Percentiles rank a stretch among this genome's conserved stretches.
phyloP scores from a whole-genome alignment of 2,888 invertebrate species.

The Vanessa cardui region DNA sequence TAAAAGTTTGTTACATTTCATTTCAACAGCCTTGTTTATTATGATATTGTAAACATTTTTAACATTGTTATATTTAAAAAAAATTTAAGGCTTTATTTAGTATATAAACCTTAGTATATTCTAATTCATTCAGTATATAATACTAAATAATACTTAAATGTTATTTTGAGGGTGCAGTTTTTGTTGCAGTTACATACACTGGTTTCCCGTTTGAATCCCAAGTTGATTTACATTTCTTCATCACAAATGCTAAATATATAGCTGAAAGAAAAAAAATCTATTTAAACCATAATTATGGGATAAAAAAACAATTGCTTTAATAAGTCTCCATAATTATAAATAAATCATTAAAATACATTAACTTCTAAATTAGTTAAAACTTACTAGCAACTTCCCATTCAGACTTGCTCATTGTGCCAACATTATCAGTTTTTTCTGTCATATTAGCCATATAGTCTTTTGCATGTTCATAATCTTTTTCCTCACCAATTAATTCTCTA shows the following conservation, averaged over 20 bases:
- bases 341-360: neutral
- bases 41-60: conserved; percentile 9
- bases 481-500: conserved; percentile 81
- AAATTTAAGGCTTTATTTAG: neutral
- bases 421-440: conserved; percentile 62
- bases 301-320: too few relatives aligned
- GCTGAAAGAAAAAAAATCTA: conserved; percentile 77
- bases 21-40: conserved; percentile 6
- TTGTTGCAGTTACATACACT: conserved; percentile 49
- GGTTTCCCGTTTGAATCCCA: conserved; percentile 83
- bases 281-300: neutral
- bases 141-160: conserved; percentile 6
- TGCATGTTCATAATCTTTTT: conserved; percentile 89
- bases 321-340: neutral
- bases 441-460: conserved; percentile 79
- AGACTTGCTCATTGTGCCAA: conserved; percentile 92
- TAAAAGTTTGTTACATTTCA: neutral
- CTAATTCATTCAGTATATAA: neutral
- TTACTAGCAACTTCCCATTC: conserved; percentile 98
- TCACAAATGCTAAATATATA: conserved; percentile 89
- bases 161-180: conserved; percentile 21
- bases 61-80: neutral
- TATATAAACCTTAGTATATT: neutral
- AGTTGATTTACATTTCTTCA: conserved; percentile 87
- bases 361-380: conserved; percentile 55